phyloP scores from a whole-genome alignment of 1,140 invertebrate species.

The Microvelia longipes region DNA sequence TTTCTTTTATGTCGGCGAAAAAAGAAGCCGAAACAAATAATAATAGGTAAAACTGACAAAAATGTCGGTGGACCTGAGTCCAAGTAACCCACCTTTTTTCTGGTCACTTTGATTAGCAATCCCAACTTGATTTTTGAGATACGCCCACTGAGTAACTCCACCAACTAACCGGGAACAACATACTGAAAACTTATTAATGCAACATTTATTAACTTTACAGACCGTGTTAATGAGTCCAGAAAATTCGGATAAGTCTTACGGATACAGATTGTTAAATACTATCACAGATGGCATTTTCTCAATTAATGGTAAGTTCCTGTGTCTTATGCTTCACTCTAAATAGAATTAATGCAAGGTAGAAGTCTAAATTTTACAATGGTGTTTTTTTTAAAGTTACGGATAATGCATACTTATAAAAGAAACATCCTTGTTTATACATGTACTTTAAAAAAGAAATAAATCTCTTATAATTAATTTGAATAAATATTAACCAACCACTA shows the following conservation, averaged over 20 bases:
- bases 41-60: too few species aligned
- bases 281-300: background rate
- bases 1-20: too few species aligned
- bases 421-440: background rate
- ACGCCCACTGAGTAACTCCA: too few species aligned
- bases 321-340: too few species aligned
- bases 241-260: background rate
- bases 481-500: background rate
- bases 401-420: background rate
- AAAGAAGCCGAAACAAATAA: too few species aligned
- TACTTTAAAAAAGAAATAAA: background rate
- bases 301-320: background rate
- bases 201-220: too few species aligned
- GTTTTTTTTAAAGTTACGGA: background rate
- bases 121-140: too few species aligned
- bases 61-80: too few species aligned
- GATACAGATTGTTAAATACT: background rate
- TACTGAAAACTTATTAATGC: too few species aligned
- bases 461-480: background rate
- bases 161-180: too few species aligned
- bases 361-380: background rate
- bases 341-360: background rate
- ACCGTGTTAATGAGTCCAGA: background rate
- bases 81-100: too few species aligned
- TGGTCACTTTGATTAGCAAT: too few species aligned